Evolutionary conservation across 2,888 invertebrate species (phyloP), one percentile per base, ranked within the genome.

Genomic region (Eudasyphora cyanicolor): DNA sequence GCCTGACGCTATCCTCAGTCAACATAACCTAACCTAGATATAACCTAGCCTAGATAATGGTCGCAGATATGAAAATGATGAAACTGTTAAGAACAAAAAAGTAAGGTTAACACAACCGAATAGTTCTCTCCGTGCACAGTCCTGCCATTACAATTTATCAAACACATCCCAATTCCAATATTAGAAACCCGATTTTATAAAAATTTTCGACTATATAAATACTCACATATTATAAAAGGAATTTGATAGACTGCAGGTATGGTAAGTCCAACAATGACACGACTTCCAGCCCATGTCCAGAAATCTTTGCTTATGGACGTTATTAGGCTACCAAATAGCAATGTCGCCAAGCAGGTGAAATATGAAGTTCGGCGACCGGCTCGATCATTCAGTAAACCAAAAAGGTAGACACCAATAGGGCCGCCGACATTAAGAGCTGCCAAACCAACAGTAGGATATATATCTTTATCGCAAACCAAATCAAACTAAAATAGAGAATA

Each of bases 201-300:
- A n/a, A 60, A 19, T 29, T 2, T 29, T 1, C 62, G 17, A 21
- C 17, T 42, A 35, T 69, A 7, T 12, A n/a, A 38, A 24, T 89
- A 94, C 95, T 94, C 93, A 98, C 98, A 97, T 89, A 98, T 97
- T 82, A 98, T 98, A 90, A 98, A 98, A 0, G 98, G 98, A 91
- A 98, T 98, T 93, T 98, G 97, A 92, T 98, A 98, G 51, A 98
- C 95, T 0, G 98, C 98, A 3, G 98, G 98, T 88, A 98, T 96
- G 0, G 98, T 97, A 6, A 97, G 92, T 2, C 98, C 98, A n/a
- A 98, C 97, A 67, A 97, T 93, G 19, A 95, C 93, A 85, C 98
- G 93, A 87, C 96, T 96, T 2, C 94, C 92, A 0, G 96, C 95
- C 97, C 98, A 98, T 85, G 94, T 94, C 95, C 96, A 96, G 90